Base-by-base conservation (phyloP, 2,113 vertebrate species). In the Phyllopteryx taeniolatus region DNA sequence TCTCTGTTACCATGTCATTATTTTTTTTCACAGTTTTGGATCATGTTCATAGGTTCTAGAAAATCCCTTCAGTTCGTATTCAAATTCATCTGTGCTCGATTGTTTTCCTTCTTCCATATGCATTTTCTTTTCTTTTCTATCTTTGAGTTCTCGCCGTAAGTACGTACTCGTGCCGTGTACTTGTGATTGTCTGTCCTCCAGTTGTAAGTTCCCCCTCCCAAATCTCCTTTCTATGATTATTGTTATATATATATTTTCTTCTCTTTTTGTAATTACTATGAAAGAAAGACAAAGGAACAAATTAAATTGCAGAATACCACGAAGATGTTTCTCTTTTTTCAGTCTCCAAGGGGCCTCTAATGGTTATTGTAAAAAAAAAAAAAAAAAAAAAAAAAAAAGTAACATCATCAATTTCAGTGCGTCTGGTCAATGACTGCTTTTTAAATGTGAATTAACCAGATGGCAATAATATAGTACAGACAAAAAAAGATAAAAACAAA, bases 381-480 rank as follows among this genome's bases (percentile, higher is more conserved):
- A 27, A 66, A 17, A 22, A 22, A 65, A 22, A 14, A 11, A 13
- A 15, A 61, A 17, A 61, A 61, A 39, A 27, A 27, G 27, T 27
- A 27, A 27, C 27, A 95, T 96, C 94, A 95, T 95, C 90, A 81
- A 95, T 96, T 96, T 95, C 94, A 94, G 93, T 95, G 94, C 96
- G 92, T 95, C 95, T 97, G 96, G 95, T 96, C 95, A 95, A 95
- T 94, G 91, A 92, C 91, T 95, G 95, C 95, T 97, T 97, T 96
- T 95, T 96, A 95, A 97, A 96, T 96, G 96, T 96, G 96, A 97
- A 95, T 96, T 94, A 94, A 96, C 95, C 96, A 96, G 96, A 96
- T 95, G 95, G 95, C 95, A 97, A 96, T 97, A 95, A 90, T 95
- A 95, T 95, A 95, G 96, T 95, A 95, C 94, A 94, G 93, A 95